Percentiles rank a stretch among this genome's conserved stretches.
Conservation (phyloP, 2,797 vertebrate genomes). For the Nothura maculosa region DNA sequence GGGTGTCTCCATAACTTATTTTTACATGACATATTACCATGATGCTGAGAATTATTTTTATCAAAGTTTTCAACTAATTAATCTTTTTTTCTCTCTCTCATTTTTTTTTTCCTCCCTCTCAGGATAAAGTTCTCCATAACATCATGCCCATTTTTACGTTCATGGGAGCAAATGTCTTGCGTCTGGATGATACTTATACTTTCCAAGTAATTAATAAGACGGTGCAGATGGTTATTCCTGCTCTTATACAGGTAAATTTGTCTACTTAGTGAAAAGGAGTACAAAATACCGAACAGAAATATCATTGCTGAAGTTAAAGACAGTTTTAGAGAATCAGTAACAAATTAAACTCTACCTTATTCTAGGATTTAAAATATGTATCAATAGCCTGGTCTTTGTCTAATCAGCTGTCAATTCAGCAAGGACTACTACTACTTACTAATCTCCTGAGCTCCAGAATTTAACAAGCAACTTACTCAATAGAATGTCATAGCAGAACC, state of each 20-base stretch:
- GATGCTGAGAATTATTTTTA: not conserved
- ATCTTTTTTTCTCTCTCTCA: not conserved
- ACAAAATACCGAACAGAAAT: not conserved
- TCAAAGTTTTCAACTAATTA: not conserved
- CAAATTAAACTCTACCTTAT: not conserved
- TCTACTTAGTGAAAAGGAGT: not conserved
- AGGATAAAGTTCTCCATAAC: slow-evolving; percentile 98
- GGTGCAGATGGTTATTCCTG: slow-evolving; percentile 93
- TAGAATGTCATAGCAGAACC: not conserved
- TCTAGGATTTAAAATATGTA: not conserved
- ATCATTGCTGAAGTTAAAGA: not conserved
- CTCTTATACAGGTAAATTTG: slow-evolving; percentile 89
- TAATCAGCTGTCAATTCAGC: not conserved
- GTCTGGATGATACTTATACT: slow-evolving; percentile 95
- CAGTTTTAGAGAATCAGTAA: not conserved
- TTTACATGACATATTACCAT: not conserved
- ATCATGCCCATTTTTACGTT: slow-evolving; percentile 99
- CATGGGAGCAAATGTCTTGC: slow-evolving; percentile 95
- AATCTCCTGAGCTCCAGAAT: not conserved
- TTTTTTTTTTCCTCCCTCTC: slow-evolving; percentile 43
- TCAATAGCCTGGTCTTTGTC: not conserved
- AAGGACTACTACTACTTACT: not conserved
- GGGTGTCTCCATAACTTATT: not conserved
- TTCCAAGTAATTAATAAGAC: slow-evolving; percentile 97
- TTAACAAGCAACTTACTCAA: not conserved